Evolutionary conservation across 2,113 vertebrate genomes (phyloP), one percentile per base, ranked within the genome.

Genomic region (Tauraco erythrolophus): DNA sequence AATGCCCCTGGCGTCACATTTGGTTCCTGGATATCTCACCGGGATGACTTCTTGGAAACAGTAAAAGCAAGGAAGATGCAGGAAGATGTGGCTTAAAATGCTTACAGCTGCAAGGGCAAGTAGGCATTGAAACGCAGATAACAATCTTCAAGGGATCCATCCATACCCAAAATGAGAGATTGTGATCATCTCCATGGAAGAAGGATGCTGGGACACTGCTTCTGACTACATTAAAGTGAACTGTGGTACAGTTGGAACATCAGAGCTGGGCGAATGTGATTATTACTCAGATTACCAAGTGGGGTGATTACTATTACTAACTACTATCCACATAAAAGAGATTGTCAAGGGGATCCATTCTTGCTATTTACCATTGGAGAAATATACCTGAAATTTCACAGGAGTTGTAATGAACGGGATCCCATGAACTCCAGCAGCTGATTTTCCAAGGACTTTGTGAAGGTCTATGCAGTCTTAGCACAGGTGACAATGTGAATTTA

Each of bases 41-140:
- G 54, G 71, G 64, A 91, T 77, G 74, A 74, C 90, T 96, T 96
- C 95, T 95, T 96, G 57, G 92, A 94, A 92, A 90, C 27, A 88
- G 27, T 87, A 68, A 94, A 92, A 80, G 77, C 68, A 77, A 89
- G 46, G 41, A 80, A 95, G 80, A 72, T 83, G 58, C 56, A 43
- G 35, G 81, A 87, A 95, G 81, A 94, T 18, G 62, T 57, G 61
- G 22, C 41, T 84, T 24, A 62, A 71, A 82, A 76, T 28, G 37
- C 11, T 91, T 70, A 48, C 8, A 64, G 64, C 23, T 62, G 15
- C 46, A 21, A 58, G 19, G 48, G n/a, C 17, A 48, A 60, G 46
- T 10, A 54, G 60, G 21, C 23, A 25, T 78, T 80, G 51, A 89
- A 92, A 58, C 65, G 33, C 19, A 75, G 61, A 85, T 64, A 31